These are phyloP conservation scores for Hippocampus mohnikei DNA, from an alignment of 2,113 vertebrate genomes.

Conservation along the genomic window DNA sequence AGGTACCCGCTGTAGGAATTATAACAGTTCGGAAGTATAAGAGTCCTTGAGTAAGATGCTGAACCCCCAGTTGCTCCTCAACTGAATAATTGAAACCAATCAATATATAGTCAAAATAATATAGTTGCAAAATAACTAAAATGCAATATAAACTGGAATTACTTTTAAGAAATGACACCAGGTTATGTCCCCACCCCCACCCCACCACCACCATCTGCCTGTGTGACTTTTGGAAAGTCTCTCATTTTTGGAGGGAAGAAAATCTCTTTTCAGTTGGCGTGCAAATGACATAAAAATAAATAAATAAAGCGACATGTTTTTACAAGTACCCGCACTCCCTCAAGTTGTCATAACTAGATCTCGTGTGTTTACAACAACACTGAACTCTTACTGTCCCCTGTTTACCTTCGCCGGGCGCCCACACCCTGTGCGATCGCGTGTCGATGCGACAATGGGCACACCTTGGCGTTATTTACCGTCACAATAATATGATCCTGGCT, in stretches of 20 bases:
- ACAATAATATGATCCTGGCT: background rate
- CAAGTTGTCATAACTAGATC: background rate
- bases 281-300: background rate
- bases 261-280: background rate
- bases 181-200: too few species aligned
- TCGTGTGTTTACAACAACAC: background rate
- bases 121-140: too few species aligned
- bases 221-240: background rate
- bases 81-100: too few species aligned
- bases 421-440: background rate
- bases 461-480: background rate
- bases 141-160: too few species aligned
- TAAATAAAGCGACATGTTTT: background rate
- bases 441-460: background rate
- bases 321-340: background rate
- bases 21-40: too few species aligned
- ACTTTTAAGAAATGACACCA: too few species aligned
- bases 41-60: too few species aligned
- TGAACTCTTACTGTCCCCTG: background rate
- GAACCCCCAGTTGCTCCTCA: too few species aligned
- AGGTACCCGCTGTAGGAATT: too few species aligned
- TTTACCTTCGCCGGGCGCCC: background rate
- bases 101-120: too few species aligned
- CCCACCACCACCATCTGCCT: background rate
- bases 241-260: background rate